These are phyloP conservation scores for Brachyalestes nurse DNA, from an alignment of 2,797 vertebrate genomes.

Conservation along the genomic window DNA sequence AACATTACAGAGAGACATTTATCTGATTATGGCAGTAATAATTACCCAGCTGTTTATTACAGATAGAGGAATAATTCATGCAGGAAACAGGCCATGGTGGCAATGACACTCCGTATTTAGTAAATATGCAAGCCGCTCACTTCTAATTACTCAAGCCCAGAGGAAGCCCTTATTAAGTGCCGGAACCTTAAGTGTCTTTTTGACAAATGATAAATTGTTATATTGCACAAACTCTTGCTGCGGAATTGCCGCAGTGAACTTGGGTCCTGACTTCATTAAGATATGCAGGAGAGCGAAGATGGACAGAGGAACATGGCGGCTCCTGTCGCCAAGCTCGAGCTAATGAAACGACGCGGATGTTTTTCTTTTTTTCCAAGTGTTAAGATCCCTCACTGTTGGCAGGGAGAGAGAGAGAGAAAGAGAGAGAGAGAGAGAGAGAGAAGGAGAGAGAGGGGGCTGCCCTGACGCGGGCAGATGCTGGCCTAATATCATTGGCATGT, in stretches of 20 bases:
- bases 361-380: conserved; percentile 57
- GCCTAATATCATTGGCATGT: conserved; percentile 65
- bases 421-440: conserved; percentile 13
- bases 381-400: conserved; percentile 62
- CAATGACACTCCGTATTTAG: conserved; percentile 95
- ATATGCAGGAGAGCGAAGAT: conserved; percentile 93
- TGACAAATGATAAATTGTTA: conserved; percentile 99
- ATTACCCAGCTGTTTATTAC: conserved; percentile 99
- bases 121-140: conserved; percentile 98
- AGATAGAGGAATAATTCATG: conserved; percentile 99
- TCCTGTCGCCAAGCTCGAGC: conserved; percentile 74
- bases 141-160: conserved; percentile 97
- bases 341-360: conserved; percentile 77
- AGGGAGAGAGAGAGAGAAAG: conserved; percentile 4
- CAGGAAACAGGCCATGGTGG: conserved; percentile 97
- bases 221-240: conserved; percentile 91
- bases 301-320: conserved; percentile 86
- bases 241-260: conserved; percentile 90
- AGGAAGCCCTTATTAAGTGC: conserved; percentile 98
- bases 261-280: conserved; percentile 98
- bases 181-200: conserved; percentile 97
- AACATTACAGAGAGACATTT: conserved; percentile 92
- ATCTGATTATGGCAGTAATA: conserved; percentile 99
- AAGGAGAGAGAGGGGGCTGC: conserved; percentile 25
- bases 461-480: conserved; percentile 14